Evolutionary conservation across 92 coral and sea anemone genomes (phyloP).

Genomic region (Umimayanthus chanpuru): DNA sequence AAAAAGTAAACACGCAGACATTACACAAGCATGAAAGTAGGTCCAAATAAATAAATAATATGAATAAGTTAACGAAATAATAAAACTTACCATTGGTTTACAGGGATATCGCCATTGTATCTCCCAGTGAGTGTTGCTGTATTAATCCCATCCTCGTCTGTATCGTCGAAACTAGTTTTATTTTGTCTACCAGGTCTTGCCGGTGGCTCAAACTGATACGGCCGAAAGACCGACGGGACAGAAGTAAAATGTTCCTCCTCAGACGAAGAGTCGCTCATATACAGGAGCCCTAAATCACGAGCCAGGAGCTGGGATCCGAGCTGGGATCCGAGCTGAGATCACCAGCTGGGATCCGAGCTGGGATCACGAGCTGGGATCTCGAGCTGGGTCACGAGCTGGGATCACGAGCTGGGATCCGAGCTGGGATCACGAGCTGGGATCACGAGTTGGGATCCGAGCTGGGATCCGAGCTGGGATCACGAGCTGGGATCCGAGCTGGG

Average conservation of each 20-base stretch:
- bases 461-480: no score
- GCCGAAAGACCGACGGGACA: constrained; percentile 23
- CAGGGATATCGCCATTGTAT: not conserved
- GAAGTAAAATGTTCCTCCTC: constrained; percentile 2
- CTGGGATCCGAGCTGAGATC: no score
- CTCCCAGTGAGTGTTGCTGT: not conserved
- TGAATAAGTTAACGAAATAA: not conserved
- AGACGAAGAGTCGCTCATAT: constrained; percentile 14
- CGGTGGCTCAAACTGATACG: constrained; percentile 16
- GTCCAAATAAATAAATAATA: not conserved
- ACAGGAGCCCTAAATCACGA: no score
- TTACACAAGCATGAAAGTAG: not conserved
- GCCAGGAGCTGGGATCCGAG: no score
- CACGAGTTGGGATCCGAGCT: no score
- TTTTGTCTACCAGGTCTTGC: not conserved
- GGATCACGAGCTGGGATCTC: no score
- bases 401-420: no score
- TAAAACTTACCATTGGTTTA: constrained; percentile 17
- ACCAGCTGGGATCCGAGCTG: no score
- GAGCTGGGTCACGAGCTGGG: no score
- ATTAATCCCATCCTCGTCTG: not conserved
- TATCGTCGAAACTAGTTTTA: not conserved
- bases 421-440: no score
- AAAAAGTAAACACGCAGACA: constrained; percentile 11
- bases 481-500: no score